phyloP scores from a whole-genome alignment of 2,888 invertebrate genomes.

The Caenorhabditis panamensis region DNA sequence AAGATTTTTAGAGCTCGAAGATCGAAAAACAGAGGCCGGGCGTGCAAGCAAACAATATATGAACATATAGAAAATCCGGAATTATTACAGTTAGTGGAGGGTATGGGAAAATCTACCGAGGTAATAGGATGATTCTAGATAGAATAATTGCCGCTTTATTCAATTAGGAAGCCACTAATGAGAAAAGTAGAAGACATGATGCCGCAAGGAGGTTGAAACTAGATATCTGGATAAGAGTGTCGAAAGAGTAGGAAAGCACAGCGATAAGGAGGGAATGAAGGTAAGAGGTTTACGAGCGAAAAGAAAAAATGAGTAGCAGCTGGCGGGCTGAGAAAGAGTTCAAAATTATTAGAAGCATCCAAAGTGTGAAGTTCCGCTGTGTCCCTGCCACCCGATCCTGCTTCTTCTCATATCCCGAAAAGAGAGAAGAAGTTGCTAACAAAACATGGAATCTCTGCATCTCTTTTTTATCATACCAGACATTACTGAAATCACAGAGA shows the following conservation, averaged over 20 bases:
- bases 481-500: too few relatives aligned
- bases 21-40: too few relatives aligned
- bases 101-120: not conserved
- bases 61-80: not conserved
- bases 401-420: not conserved
- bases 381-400: not conserved
- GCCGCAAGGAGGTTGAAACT: constrained; percentile 23
- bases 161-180: constrained; percentile 13
- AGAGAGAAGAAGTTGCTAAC: not conserved
- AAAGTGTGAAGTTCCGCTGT: constrained; percentile 2
- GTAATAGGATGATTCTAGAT: not conserved
- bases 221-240: constrained; percentile 16
- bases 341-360: constrained; percentile 37
- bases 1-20: too few relatives aligned
- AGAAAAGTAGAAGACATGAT: not conserved
- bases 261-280: not conserved
- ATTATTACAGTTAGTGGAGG: not conserved
- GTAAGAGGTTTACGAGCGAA: constrained; percentile 37
- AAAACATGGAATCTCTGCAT: too few relatives aligned
- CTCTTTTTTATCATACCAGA: too few relatives aligned
- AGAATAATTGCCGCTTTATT: not conserved
- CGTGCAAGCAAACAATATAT: too few relatives aligned
- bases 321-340: constrained; percentile 19
- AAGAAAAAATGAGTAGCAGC: constrained; percentile 48
- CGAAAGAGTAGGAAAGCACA: constrained; percentile 14